phyloP scores from a whole-genome alignment of 1,140 invertebrate species.

The Sitobion miscanthi region DNA sequence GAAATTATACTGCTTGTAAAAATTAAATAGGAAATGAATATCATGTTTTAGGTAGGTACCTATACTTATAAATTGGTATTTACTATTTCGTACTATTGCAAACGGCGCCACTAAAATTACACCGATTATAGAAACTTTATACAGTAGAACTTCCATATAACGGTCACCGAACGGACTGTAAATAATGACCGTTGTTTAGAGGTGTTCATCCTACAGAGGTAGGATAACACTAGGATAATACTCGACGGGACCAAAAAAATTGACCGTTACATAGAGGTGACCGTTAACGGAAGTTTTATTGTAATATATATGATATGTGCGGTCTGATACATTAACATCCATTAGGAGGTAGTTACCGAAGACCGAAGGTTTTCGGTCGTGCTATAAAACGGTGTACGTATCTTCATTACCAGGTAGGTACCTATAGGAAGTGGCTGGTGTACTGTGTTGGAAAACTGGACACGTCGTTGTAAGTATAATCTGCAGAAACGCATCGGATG shows the following conservation, averaged over 20 bases:
- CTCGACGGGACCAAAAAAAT: too few species aligned
- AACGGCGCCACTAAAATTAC: not conserved
- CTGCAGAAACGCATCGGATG: not conserved
- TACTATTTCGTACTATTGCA: not conserved
- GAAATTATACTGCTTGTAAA: not conserved
- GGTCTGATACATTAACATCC: not conserved
- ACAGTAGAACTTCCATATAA: too few species aligned
- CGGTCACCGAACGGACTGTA: too few species aligned
- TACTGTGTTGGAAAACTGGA: not conserved
- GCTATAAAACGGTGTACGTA: not conserved
- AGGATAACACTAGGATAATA: too few species aligned
- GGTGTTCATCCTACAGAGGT: too few species aligned
- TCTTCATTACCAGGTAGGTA: too few species aligned
- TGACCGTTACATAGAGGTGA: too few species aligned
- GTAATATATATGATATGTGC: not conserved
- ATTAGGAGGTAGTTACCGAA: not conserved
- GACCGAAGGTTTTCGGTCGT: not conserved
- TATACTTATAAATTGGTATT: not conserved
- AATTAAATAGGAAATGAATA: not conserved
- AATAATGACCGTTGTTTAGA: too few species aligned
- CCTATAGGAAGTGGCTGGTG: too few species aligned
- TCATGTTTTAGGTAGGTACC: not conserved
- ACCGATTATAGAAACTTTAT: not conserved
- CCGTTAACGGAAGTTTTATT: too few species aligned
- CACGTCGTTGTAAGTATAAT: not conserved